Percentiles rank a stretch among this genome's conserved stretches.
Evolutionary conservation across 2,797 vertebrate genomes (phyloP).

Genomic region (Columba guinea): DNA sequence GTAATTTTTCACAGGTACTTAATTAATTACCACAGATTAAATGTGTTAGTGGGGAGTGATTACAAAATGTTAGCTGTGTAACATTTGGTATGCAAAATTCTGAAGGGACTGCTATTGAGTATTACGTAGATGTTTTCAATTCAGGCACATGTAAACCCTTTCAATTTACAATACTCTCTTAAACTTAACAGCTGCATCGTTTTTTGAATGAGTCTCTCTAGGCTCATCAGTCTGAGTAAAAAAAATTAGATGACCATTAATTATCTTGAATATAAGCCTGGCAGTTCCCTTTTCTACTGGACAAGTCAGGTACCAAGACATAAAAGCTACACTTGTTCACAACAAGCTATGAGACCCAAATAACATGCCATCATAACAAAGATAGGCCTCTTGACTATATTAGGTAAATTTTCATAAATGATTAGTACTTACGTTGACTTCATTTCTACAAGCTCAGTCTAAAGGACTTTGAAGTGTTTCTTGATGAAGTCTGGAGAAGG

Average conservation of each 20-base stretch:
- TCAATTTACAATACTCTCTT: slow-evolving; percentile 80
- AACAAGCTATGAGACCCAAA: background rate
- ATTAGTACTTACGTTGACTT: background rate
- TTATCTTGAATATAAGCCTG: slow-evolving; percentile 80
- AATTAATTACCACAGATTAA: slow-evolving; percentile 50
- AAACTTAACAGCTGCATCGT: slow-evolving; percentile 85
- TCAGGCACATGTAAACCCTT: slow-evolving; percentile 60
- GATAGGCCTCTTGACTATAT: background rate
- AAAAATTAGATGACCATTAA: slow-evolving; percentile 80
- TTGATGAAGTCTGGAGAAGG: background rate
- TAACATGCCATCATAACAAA: background rate
- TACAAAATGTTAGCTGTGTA: slow-evolving; percentile 45
- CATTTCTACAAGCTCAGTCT: background rate
- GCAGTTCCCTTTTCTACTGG: slow-evolving; percentile 50
- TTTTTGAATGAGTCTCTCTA: slow-evolving; percentile 81
- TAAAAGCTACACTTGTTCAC: background rate
- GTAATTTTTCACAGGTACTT: slow-evolving; percentile 24
- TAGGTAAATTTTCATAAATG: background rate
- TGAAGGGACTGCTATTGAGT: slow-evolving; percentile 64
- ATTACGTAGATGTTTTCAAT: slow-evolving; percentile 64
- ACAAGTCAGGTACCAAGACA: background rate
- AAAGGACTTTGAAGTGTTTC: background rate
- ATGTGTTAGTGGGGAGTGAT: background rate
- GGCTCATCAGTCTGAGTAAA: slow-evolving; percentile 76
- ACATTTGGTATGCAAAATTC: slow-evolving; percentile 75